phyloP scores from a whole-genome alignment of 2,113 vertebrate genomes.

The Enhydra lutris region DNA sequence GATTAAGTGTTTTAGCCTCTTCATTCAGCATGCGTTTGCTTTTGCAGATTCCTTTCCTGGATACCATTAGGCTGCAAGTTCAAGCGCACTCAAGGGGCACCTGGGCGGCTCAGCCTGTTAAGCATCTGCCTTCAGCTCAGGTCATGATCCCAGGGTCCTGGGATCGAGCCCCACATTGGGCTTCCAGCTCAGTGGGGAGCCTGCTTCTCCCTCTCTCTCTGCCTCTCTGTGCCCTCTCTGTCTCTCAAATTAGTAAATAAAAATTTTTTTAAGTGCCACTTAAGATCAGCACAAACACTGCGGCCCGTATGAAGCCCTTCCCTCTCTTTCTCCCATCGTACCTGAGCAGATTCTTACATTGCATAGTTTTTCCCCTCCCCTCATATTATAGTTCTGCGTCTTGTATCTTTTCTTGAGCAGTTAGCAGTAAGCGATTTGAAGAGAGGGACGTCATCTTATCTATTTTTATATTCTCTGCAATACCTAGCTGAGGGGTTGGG shows the following conservation, averaged over 20 bases:
- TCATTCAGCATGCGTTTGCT: not conserved
- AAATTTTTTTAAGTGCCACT: not conserved
- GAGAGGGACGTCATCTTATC: not conserved
- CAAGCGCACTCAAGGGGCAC: not conserved
- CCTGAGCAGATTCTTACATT: not conserved
- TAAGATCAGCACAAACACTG: not conserved
- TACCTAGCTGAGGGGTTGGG: not conserved
- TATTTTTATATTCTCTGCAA: not conserved
- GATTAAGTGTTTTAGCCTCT: not conserved
- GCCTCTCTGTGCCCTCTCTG: not conserved
- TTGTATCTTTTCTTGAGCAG: not conserved
- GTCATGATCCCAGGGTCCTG: not conserved
- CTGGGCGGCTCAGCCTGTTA: not conserved
- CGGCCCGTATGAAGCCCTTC: accelerated
- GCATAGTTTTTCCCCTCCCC: not conserved
- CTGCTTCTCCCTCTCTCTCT: not conserved
- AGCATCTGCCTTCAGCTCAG: no score
- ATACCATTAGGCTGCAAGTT: not conserved
- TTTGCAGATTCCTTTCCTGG: not conserved
- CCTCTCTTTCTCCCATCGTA: not conserved
- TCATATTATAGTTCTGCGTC: not conserved
- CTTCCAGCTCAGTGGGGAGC: not conserved
- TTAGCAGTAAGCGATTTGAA: not conserved
- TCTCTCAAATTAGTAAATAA: not conserved
- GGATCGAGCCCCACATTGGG: not conserved